phyloP scores from a whole-genome alignment of 1,140 invertebrate genomes.

The Platyscapa corneri region DNA sequence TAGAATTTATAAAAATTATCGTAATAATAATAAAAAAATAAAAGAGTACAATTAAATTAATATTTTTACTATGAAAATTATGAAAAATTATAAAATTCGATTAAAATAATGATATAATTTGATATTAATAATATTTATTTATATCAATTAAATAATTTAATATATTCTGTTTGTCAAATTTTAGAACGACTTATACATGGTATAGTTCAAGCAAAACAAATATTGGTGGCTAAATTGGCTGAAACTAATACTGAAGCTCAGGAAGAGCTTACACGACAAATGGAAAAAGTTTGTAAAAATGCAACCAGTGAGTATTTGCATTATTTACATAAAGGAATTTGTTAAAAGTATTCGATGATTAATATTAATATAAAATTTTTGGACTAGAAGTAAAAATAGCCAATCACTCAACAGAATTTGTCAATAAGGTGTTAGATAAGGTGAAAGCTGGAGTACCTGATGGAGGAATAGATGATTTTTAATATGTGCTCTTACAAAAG shows the following conservation, averaged over 20 bases:
- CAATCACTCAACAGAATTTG: slow-evolving; percentile 88
- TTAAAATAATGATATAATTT: neutral
- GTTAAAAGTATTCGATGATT: neutral
- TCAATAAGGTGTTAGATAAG: slow-evolving; percentile 89
- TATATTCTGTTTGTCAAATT: slow-evolving; percentile 59
- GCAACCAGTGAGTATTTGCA: slow-evolving; percentile 79
- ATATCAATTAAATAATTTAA: neutral
- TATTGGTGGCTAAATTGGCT: slow-evolving; percentile 78
- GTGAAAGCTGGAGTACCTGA: slow-evolving; percentile 80
- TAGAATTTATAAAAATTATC: too few species aligned
- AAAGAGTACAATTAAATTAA: too few species aligned
- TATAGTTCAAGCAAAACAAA: slow-evolving; percentile 80
- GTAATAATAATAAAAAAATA: too few species aligned
- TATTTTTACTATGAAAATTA: too few species aligned
- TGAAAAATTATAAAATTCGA: too few species aligned
- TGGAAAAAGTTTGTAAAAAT: slow-evolving; percentile 80
- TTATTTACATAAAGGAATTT: slow-evolving; percentile 33
- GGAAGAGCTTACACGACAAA: slow-evolving; percentile 79
- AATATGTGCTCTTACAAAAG: slow-evolving; percentile 15
- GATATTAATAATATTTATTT: too few species aligned
- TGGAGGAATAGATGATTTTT: slow-evolving; percentile 79
- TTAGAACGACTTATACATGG: slow-evolving; percentile 80
- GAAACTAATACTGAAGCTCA: slow-evolving; percentile 75
- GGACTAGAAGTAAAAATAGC: slow-evolving; percentile 85
- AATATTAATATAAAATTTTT: slow-evolving; percentile 49